phyloP scores from a whole-genome alignment of 2,888 invertebrate genomes.

The Achlya flavicornis region DNA sequence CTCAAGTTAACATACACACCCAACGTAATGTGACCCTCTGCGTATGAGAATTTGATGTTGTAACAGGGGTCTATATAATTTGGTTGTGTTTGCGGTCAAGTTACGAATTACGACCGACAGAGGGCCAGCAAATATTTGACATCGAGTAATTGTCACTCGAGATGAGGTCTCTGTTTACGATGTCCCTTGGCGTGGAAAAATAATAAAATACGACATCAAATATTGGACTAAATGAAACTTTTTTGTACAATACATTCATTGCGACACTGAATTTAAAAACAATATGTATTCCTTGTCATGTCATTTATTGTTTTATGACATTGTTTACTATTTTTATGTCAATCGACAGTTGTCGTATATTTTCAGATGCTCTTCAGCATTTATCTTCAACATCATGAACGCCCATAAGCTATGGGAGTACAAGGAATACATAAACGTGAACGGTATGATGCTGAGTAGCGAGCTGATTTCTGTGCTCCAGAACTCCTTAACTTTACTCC shows the following conservation, averaged over 20 bases:
- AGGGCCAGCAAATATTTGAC: conserved; percentile 80
- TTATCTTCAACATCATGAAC: conserved; percentile 50
- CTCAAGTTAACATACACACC: conserved; percentile 38
- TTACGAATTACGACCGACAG: conserved; percentile 76
- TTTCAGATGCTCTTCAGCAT: neutral
- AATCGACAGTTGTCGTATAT: neutral
- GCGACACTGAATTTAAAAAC: neutral
- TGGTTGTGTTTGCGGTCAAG: conserved; percentile 51
- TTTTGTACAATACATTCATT: neutral
- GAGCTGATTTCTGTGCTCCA: conserved; percentile 89
- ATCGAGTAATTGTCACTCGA: conserved; percentile 77
- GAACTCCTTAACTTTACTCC: conserved; percentile 90
- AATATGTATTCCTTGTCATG: neutral
- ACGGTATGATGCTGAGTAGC: conserved; percentile 88
- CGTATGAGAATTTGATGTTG: neutral
- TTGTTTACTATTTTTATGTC: neutral
- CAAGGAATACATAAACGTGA: conserved; percentile 74
- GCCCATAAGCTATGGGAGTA: conserved; percentile 78
- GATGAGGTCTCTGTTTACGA: conserved; percentile 56
- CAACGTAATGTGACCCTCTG: conserved; percentile 38
- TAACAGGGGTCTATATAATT: conserved; percentile 25
- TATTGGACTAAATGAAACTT: neutral
- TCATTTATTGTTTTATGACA: neutral
- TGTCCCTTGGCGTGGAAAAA: conserved; percentile 34
- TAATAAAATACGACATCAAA: neutral